Percentiles rank a stretch among this genome's conserved stretches.
Conservation (phyloP, 2,797 vertebrate species). For the Uromys caudimaculatus region DNA sequence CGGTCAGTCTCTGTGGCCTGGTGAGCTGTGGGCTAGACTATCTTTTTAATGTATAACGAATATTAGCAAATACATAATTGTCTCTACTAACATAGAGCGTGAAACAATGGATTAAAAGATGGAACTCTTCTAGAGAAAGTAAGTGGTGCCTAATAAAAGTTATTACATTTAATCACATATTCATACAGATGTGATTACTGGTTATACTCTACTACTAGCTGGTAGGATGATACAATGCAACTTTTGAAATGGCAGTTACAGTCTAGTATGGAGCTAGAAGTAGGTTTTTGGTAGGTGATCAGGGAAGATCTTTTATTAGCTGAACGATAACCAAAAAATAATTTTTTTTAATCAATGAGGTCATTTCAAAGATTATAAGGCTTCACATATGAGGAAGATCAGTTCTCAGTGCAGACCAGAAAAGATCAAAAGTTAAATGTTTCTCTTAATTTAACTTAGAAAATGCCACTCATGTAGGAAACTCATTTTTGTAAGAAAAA, state of each 20-base stretch:
- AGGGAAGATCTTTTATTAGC: background rate
- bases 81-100: background rate
- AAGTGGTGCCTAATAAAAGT: background rate
- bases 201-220: background rate
- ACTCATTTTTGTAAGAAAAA: background rate
- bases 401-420: background rate
- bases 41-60: background rate
- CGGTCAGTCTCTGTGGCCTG: too few species aligned
- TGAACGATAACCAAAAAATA: background rate
- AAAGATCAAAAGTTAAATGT: background rate
- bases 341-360: background rate
- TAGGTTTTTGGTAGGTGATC: background rate
- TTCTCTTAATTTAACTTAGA: background rate
- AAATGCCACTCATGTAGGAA: background rate
- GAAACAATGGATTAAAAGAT: background rate
- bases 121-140: background rate
- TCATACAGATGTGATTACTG: conserved; percentile 8
- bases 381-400: background rate
- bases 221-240: background rate
- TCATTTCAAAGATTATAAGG: conserved; percentile 10
- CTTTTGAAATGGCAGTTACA: background rate
- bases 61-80: background rate
- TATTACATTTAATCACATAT: conserved; percentile 5
- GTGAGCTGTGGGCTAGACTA: too few species aligned
- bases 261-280: background rate